Percentiles rank a stretch among this genome's conserved stretches.
Evolutionary conservation across 2,888 invertebrate genomes (phyloP).

Genomic region (Coelinius sp.): DNA sequence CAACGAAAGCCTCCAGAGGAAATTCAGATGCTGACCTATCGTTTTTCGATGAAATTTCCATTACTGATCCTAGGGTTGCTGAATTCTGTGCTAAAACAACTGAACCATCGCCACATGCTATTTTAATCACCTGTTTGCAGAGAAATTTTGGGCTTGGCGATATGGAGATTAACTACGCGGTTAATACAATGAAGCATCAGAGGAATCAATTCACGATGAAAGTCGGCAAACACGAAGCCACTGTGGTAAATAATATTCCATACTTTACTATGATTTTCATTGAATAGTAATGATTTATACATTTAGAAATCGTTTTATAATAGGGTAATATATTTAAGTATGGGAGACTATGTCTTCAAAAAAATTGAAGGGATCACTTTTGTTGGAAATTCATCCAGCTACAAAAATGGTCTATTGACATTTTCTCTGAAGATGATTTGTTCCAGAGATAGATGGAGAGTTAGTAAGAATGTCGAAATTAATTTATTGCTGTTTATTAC

Average conservation of each 20-base stretch:
- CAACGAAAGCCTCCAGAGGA: conserved; percentile 65
- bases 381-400: too few relatives aligned
- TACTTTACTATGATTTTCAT: conserved; percentile 73
- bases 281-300: not conserved
- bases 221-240: conserved; percentile 92
- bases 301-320: too few relatives aligned
- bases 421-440: too few relatives aligned
- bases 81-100: conserved; percentile 97
- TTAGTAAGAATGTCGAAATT: too few relatives aligned
- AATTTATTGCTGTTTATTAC: too few relatives aligned
- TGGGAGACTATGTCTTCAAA: too few relatives aligned
- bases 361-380: too few relatives aligned
- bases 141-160: conserved; percentile 94
- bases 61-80: conserved; percentile 93
- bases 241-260: conserved; percentile 76
- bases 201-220: conserved; percentile 95
- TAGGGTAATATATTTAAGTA: too few relatives aligned
- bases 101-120: conserved; percentile 95
- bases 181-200: conserved; percentile 89
- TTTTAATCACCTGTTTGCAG: conserved; percentile 91
- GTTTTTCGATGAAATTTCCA: conserved; percentile 93
- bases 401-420: too few relatives aligned
- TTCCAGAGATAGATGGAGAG: too few relatives aligned
- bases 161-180: conserved; percentile 88
- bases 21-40: conserved; percentile 68